These are phyloP conservation scores for Patiria miniata DNA, from an alignment of 35 echinoderm and acorn worm species.

Conservation along the genomic window DNA sequence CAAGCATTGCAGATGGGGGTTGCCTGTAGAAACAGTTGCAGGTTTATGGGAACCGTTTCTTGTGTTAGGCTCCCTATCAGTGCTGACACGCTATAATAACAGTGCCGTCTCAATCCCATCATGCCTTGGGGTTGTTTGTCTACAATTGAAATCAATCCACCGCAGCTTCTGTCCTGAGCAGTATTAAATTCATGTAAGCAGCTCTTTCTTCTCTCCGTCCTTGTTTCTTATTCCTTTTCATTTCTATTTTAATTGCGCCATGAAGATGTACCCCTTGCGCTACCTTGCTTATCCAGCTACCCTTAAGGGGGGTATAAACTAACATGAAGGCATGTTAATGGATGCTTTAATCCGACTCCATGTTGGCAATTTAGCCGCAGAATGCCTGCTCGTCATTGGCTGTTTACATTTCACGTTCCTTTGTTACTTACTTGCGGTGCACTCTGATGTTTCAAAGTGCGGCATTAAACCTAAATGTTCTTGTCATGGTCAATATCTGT, in stretches of 20 bases:
- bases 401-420: too few relatives aligned
- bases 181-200: constrained; percentile 29
- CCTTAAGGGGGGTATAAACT: constrained; percentile 6
- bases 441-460: too few relatives aligned
- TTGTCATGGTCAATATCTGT: too few relatives aligned
- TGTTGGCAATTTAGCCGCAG: not conserved
- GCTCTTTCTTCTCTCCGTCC: not conserved
- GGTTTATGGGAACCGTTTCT: not conserved
- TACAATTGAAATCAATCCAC: constrained; percentile 19
- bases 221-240: not conserved
- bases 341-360: not conserved
- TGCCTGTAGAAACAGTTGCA: not conserved
- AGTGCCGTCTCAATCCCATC: constrained; percentile 14
- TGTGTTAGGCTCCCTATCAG: not conserved
- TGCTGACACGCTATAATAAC: constrained; percentile 13
- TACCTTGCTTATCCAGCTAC: too few relatives aligned
- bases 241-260: not conserved
- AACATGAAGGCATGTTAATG: not conserved
- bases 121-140: constrained; percentile 14
- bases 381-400: not conserved
- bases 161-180: not conserved
- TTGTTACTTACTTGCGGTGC: too few relatives aligned
- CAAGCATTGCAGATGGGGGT: not conserved
- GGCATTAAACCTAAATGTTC: too few relatives aligned
- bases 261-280: not conserved